Evolutionary conservation across 2,113 vertebrate genomes (phyloP), one percentile per base, ranked within the genome.

Genomic region (Panthera uncia): DNA sequence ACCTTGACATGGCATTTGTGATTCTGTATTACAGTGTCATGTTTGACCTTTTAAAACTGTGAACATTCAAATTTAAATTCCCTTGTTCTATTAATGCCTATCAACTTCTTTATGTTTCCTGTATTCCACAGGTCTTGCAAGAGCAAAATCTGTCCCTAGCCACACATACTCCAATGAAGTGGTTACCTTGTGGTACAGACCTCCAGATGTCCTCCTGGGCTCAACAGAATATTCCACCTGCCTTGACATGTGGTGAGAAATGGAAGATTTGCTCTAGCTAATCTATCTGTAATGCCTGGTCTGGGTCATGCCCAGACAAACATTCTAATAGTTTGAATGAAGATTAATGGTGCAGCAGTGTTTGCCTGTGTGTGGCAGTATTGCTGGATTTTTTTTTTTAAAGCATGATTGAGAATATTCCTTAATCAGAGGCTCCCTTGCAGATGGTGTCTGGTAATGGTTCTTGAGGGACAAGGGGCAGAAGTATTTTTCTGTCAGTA

Each of bases 121-220:
- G 12, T 91, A 80, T 95, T 68, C 81, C 65, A 61, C 98, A 99
- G 99, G 99, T 97, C 99, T 99, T 97, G 99, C 99, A 93, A 99
- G 99, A 98, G 99, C 99, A 92, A 99, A 99, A 98, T 99, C 99
- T 0, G 99, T 99, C 95, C 99, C 99, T 95, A 99, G 99, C 98
- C 99, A 99, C 97, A 99, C 99, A 0, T 99, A 99, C 97, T 99
- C 99, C 97, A 99, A 99, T 81, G 99, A 99, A 99, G 99, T 99
- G 98, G 99, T 99, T 97, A 99, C 99, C 38, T 98, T 99, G 38
- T 99, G 99, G 99, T 99, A 99, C 98, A 99, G 99, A 76, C 99
- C 99, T 97, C 99, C 99, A 96, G 99, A 99, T 98, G 99, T 99
- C 94, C 99, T 99, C 93, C 98, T 99, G 98, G 99, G 99, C 95